A percentile compares a stretch with the other conserved stretches of the same genome.
Evolutionary conservation across 2,888 invertebrate genomes (phyloP).

Genomic region (Ormia ochracea): DNA sequence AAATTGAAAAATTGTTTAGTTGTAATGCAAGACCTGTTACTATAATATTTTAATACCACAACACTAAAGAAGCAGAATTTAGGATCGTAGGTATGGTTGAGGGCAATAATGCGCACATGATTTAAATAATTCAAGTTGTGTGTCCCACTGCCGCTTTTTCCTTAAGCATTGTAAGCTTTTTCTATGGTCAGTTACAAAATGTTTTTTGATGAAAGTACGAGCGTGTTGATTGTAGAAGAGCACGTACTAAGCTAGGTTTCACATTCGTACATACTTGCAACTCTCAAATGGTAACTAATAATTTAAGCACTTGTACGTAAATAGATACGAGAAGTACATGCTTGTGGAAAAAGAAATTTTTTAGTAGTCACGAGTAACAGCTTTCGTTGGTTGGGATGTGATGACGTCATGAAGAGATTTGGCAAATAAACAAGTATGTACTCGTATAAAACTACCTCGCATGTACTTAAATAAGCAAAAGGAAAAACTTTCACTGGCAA

Average conservation of each 20-base stretch:
- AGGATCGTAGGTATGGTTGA: too few relatives aligned
- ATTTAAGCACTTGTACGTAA: too few relatives aligned
- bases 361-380: constrained; percentile 1
- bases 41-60: too few relatives aligned
- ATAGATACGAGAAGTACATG: too few relatives aligned
- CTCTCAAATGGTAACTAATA: constrained; percentile 4
- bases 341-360: not conserved
- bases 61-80: too few relatives aligned
- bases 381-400: constrained; percentile 39
- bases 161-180: not conserved
- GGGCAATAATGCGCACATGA: too few relatives aligned
- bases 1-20: too few relatives aligned
- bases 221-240: not conserved
- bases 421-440: constrained; percentile 24
- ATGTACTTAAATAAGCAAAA: not conserved
- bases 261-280: not conserved
- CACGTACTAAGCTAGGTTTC: not conserved
- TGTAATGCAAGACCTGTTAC: too few relatives aligned
- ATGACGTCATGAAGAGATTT: constrained; percentile 46
- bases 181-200: not conserved
- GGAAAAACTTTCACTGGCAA: constrained; percentile 55
- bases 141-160: not conserved
- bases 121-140: not conserved
- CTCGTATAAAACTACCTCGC: not conserved
- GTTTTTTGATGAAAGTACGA: not conserved